Evolutionary conservation across 2,888 invertebrate genomes (phyloP).

Genomic region (Tiliacea aurago): DNA sequence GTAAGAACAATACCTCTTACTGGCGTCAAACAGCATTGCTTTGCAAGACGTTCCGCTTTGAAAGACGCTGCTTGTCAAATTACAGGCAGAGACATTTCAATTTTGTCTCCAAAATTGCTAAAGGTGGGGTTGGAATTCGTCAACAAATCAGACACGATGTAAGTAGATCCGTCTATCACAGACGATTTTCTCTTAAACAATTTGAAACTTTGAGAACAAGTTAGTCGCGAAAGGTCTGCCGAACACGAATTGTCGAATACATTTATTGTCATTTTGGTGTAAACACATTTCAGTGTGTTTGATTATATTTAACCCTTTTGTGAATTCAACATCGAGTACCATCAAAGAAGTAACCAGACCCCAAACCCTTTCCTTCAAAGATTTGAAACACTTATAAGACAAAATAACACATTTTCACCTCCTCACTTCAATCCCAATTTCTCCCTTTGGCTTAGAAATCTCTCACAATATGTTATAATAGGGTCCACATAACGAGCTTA

Average conservation of each 20-base stretch:
- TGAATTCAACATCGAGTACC: background rate
- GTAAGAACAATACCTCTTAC: background rate
- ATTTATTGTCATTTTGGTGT: background rate
- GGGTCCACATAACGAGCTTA: conserved; percentile 53
- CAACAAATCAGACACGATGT: background rate
- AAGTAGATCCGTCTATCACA: too few species aligned
- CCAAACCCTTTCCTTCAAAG: background rate
- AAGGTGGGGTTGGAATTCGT: background rate
- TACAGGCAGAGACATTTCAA: background rate
- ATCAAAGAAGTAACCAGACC: background rate
- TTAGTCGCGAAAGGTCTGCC: background rate
- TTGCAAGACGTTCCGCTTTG: background rate
- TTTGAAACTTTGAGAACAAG: background rate
- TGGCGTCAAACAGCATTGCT: background rate
- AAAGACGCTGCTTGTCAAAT: conserved; percentile 10
- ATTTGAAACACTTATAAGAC: background rate
- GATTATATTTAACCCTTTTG: conserved; percentile 9
- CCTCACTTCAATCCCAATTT: conserved; percentile 2
- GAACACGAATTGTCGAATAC: background rate
- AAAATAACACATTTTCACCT: conserved; percentile 32
- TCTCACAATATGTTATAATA: conserved; percentile 48
- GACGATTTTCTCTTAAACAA: too few species aligned
- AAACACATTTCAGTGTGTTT: background rate
- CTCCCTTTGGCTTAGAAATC: conserved; percentile 19
- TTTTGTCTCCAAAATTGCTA: background rate